Base-by-base conservation (phyloP, 2,113 vertebrate species). In the Lepisosteus oculatus region DNA sequence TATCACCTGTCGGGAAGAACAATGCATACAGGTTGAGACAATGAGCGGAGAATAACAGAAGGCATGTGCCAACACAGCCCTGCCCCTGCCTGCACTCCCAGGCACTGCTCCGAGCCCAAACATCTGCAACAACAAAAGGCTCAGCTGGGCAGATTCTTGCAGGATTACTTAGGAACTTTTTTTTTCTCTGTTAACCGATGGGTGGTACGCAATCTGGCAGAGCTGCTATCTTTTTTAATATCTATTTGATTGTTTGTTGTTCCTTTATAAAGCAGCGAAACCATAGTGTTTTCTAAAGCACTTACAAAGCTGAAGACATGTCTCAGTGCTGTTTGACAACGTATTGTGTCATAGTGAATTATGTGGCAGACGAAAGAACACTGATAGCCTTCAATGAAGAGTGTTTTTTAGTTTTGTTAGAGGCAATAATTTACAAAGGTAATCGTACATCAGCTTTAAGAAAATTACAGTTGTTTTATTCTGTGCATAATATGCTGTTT, bases 11-110 rank as follows among this genome's bases (percentile, higher is more conserved):
- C 90, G 87, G 80, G 77, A 71, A 91, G 90, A 94, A 99, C 95
- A 99, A 99, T 98, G 92, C 90, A 65, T 81, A 89, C 96, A 98
- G 94, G 96, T 97, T 98, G 90, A 99, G 97, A 98, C 96, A 98
- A 97, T 97, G 93, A 94, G 85, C 88, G 73, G 87, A 90, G 87
- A 93, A 92, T 86, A 85, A 80, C 89, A 79, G 83, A 85, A 88
- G 91, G 87, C 96, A 96, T 94, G 96, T 94, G 94, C 91, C 92
- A 94, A 96, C 97, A 97, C 3, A 85, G 92, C 85, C 84, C 81
- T 74, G 80, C 80, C 85, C 87, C 84, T 84, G 90, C 86, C 77
- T 79, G 81, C 68, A 85, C 85, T 89, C 91, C 82, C 67, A 79
- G 81, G 78, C 88, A 88, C 86, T 86, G 88, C 90, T 89, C 88